phyloP scores from a whole-genome alignment of 2,888 invertebrate species.

The Mantis religiosa region DNA sequence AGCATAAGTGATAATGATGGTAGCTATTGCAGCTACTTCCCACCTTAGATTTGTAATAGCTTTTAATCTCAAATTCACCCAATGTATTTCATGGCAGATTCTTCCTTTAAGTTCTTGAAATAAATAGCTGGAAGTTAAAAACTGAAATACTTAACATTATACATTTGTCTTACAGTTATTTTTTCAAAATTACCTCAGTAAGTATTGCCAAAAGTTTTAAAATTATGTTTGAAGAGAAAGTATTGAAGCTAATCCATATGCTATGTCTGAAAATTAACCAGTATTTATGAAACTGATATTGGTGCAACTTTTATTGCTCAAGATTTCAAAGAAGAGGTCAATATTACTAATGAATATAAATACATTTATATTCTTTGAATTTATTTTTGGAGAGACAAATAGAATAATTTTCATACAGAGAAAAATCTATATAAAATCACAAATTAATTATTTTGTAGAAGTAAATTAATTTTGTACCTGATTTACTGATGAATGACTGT shows the following conservation, averaged over 20 bases:
- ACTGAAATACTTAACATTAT: not conserved
- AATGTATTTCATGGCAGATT: too few relatives aligned
- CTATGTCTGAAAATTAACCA: not conserved
- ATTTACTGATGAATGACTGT: not conserved
- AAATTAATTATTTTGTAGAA: not conserved
- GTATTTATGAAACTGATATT: not conserved
- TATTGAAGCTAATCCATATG: not conserved
- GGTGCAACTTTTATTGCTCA: not conserved
- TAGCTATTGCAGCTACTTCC: not conserved
- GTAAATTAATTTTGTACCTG: not conserved
- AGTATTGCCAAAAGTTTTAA: not conserved
- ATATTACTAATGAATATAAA: not conserved
- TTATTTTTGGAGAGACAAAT: not conserved
- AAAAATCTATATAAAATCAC: not conserved
- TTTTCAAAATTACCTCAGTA: not conserved
- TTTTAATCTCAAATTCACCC: not conserved
- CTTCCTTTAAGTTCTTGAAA: not conserved
- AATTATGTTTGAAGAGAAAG: not conserved
- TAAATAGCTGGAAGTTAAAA: not conserved
- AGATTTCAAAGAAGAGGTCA: not conserved
- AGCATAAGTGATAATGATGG: not conserved
- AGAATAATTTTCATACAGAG: not conserved
- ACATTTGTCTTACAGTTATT: not conserved
- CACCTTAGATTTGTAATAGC: not conserved
- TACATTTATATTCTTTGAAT: not conserved